Base-by-base conservation (phyloP, 1,140 invertebrate species). In the Megalonaias nervosa region DNA sequence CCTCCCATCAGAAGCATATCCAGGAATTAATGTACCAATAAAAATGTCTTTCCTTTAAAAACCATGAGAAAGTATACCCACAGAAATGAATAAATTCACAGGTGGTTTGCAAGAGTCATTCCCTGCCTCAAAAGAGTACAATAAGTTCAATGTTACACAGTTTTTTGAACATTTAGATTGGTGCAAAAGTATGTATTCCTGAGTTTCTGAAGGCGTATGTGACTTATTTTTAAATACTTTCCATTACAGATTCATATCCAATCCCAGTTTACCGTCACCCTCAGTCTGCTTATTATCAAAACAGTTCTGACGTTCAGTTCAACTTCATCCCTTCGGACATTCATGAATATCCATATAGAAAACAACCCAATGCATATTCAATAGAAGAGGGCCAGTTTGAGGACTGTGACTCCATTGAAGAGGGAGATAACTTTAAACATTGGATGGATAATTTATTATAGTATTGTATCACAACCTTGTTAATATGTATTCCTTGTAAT, bases 341-440 rank as follows among this genome's bases (percentile, higher is more conserved):
- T 71, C 76, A 78, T 62, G 69, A 72, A 56, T 31, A 60, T 64
- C 21, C 59, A 21, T 78, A 72, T 71, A 65, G 72, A 26, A 78
- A 78, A 31, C 55, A 56, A 62, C 76, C 76, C 19, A 57, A 73
- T 12, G 62, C 59, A 56, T 78, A 78, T 60, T 2, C 55, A 6
- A 59, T 78, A 0, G 71, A 72, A 59, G 69, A 73, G 21, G 64
- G 59, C 19, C 76, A 78, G 76, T 78, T 75, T 72, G 76, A 72
- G n/a, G 76, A 75, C 56, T 78, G 75, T 67, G 67, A 71, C 38
- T 48, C 4, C 38, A 48, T 48, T 11, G 11, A 48, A 48, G 38
- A 48, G 38, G 38, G 38, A 48, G 38, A 48, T 11, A 48, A 11
- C 38, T 48, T 11, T 48, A 48, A 48, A 48, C 38, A 48, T 48